These are phyloP conservation scores for Axea sp. DNA, from an alignment of 2,888 invertebrate genomes.

Conservation along the genomic window DNA sequence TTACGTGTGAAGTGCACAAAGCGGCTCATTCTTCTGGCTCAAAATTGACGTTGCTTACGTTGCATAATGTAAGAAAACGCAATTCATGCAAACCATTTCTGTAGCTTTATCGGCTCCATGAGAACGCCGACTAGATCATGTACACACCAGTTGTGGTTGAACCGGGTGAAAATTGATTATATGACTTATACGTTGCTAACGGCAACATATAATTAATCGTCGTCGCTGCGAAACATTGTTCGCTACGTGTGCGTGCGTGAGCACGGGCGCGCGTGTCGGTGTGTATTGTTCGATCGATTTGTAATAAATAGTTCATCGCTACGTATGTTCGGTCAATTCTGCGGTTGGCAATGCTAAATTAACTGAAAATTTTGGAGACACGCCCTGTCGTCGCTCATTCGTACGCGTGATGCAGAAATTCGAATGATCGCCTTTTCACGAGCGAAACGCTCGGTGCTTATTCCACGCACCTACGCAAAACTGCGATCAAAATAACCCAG, in stretches of 20 bases:
- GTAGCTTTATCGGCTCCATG: slow-evolving; percentile 44
- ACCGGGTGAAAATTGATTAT: slow-evolving; percentile 71
- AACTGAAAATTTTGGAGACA: slow-evolving; percentile 66
- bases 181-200: slow-evolving; percentile 75
- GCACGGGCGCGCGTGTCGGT: slow-evolving; percentile 2
- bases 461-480: slow-evolving; percentile 36
- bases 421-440: slow-evolving; percentile 35
- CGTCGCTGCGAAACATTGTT: slow-evolving; percentile 71
- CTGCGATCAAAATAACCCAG: slow-evolving; percentile 31
- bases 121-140: slow-evolving; percentile 55
- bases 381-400: slow-evolving; percentile 41
- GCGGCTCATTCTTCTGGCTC: slow-evolving; percentile 49
- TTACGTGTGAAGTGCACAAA: slow-evolving; percentile 48
- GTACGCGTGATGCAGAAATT: slow-evolving; percentile 33
- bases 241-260: slow-evolving; percentile 58
- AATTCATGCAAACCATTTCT: slow-evolving; percentile 58
- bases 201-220: slow-evolving; percentile 76
- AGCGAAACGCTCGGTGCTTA: slow-evolving; percentile 31
- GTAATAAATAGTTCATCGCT: slow-evolving; percentile 72
- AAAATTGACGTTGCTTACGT: slow-evolving; percentile 56
- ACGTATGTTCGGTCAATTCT: slow-evolving; percentile 67
- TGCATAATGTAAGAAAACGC: slow-evolving; percentile 58
- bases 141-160: slow-evolving; percentile 62
- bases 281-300: slow-evolving; percentile 70
- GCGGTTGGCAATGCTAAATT: slow-evolving; percentile 70